Evolutionary conservation across 2,113 vertebrate genomes (phyloP).

Genomic region (Ciconia maguari): DNA sequence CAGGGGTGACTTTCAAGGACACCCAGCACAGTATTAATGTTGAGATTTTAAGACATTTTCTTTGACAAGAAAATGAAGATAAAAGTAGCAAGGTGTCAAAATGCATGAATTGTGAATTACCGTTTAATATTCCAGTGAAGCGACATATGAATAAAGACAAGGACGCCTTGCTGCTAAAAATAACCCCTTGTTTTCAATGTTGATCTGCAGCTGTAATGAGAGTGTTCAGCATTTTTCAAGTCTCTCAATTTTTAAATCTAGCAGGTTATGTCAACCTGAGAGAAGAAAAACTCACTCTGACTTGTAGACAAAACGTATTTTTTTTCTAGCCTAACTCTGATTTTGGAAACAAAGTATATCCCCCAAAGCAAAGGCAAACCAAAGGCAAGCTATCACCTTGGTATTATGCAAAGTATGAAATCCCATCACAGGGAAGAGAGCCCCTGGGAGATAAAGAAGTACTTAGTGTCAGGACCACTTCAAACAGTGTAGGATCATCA

Average conservation of each 20-base stretch:
- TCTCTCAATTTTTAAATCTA: neutral
- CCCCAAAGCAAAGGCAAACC: neutral
- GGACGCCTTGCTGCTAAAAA: constrained; percentile 20
- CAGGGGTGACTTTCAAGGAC: neutral
- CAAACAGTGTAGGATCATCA: neutral
- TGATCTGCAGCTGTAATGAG: constrained; percentile 4
- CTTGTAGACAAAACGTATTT: neutral
- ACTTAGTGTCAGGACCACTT: neutral
- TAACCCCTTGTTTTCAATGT: constrained; percentile 10
- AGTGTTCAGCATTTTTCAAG: constrained; percentile 6
- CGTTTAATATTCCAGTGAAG: constrained; percentile 34
- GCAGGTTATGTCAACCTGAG: neutral
- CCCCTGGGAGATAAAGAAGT: neutral
- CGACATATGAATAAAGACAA: constrained; percentile 16
- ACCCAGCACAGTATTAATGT: neutral
- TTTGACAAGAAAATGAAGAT: constrained; percentile 20
- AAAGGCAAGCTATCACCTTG: constrained; percentile 3
- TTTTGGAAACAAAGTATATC: neutral
- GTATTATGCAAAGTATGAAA: constrained; percentile 7
- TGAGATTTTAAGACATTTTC: neutral
- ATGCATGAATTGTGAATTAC: neutral
- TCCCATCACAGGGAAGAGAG: neutral
- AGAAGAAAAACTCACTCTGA: neutral
- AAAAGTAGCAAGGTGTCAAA: constrained; percentile 32
- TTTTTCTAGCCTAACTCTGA: neutral